Evolutionary conservation across 2,888 invertebrate genomes (phyloP).

Genomic region (Acanthacorydalis orientalis): DNA sequence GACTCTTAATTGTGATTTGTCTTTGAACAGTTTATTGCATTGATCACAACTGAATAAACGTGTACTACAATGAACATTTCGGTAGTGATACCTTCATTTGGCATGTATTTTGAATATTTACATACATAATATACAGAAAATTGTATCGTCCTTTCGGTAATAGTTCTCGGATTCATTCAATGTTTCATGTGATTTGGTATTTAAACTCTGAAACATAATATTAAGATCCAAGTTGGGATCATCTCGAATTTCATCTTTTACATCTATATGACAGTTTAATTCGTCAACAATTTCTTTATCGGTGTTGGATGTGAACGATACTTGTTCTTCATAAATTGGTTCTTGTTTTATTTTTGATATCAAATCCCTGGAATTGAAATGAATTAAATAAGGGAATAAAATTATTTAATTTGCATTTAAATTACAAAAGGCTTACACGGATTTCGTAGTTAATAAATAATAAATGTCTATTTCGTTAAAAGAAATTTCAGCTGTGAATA

Average conservation of each 20-base stretch:
- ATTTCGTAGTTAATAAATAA: no score
- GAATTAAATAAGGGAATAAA: no score
- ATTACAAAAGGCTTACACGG: no score
- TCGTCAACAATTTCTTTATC: background rate
- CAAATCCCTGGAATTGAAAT: constrained; percentile 2
- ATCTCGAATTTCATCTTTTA: no score
- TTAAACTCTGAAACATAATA: no score
- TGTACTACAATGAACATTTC: background rate
- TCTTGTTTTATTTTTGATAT: constrained; percentile 4
- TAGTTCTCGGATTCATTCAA: constrained; percentile 3
- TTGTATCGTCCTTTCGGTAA: background rate
- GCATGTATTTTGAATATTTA: background rate
- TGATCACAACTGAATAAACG: constrained; percentile 1
- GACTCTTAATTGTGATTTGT: background rate
- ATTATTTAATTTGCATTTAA: no score
- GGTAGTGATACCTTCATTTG: constrained; percentile 1
- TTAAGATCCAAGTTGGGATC: no score
- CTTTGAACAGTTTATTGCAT: constrained; percentile 3
- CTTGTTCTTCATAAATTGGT: constrained; percentile 1
- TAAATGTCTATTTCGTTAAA: no score
- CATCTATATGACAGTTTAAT: background rate
- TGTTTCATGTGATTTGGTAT: no score
- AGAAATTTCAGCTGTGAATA: no score
- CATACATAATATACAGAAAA: background rate
- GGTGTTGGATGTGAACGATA: background rate